These are phyloP conservation scores for Deilephila porcellus DNA, from an alignment of 2,888 invertebrate species.

Conservation along the genomic window DNA sequence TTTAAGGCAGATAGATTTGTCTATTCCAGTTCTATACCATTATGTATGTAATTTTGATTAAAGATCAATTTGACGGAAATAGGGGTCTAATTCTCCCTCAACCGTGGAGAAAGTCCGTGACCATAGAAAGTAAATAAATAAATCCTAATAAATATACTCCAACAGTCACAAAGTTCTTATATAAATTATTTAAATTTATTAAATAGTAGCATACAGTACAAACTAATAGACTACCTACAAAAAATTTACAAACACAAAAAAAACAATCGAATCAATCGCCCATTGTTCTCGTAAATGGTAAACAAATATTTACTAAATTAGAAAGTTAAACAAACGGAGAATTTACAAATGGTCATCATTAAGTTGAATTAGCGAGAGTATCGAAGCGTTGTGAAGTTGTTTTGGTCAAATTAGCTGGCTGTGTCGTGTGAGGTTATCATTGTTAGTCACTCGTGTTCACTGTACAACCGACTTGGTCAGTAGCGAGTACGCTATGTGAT, in stretches of 20 bases:
- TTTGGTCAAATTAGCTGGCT: slow-evolving; percentile 45
- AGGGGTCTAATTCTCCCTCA: no score
- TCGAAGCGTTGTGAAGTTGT: slow-evolving; percentile 46
- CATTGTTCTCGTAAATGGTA: slow-evolving; percentile 32
- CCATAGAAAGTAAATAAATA: no score
- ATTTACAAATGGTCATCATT: slow-evolving; percentile 23
- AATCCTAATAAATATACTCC: no score
- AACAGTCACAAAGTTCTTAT: no score
- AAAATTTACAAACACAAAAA: slow-evolving; percentile 13
- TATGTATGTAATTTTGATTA: no score
- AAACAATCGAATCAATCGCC: slow-evolving; percentile 35
- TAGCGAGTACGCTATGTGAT: slow-evolving; percentile 56
- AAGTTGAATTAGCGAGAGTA: slow-evolving; percentile 42
- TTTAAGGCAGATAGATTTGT: no score
- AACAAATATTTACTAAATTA: slow-evolving; percentile 24
- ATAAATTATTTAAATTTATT: no score
- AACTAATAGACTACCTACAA: background rate
- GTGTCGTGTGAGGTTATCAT: slow-evolving; percentile 64
- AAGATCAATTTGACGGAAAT: no score
- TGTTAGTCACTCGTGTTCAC: slow-evolving; percentile 41
- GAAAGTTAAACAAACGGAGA: slow-evolving; percentile 23
- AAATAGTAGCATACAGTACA: no score
- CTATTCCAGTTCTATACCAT: no score
- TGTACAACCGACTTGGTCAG: slow-evolving; percentile 37
- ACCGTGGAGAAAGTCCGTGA: no score